Percentiles rank a stretch among this genome's conserved stretches.
Evolutionary conservation across 2,888 invertebrate genomes (phyloP).

Genomic region (Ectemnius continuus): DNA sequence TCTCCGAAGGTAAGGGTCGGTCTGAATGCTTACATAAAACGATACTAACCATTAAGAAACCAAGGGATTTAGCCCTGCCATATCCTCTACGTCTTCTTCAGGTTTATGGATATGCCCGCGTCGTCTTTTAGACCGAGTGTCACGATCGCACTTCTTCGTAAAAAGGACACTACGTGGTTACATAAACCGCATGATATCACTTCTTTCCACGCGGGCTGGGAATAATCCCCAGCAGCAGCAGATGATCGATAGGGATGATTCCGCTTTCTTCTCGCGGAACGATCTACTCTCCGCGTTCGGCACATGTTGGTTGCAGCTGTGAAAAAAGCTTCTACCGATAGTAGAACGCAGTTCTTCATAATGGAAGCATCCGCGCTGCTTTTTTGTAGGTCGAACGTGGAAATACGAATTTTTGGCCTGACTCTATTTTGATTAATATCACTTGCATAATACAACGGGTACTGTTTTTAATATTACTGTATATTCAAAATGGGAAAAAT

Average conservation of each 20-base stretch:
- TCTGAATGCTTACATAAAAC: slow-evolving; percentile 41
- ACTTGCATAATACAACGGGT: too few relatives aligned
- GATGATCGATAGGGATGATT: slow-evolving; percentile 6
- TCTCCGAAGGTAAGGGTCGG: slow-evolving; percentile 32
- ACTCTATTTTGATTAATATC: too few relatives aligned
- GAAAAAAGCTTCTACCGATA: too few relatives aligned
- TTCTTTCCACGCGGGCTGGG: background rate
- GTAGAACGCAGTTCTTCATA: too few relatives aligned
- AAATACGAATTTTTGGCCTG: too few relatives aligned
- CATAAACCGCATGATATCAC: slow-evolving; percentile 1
- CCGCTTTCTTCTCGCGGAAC: too few relatives aligned
- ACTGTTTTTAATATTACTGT: too few relatives aligned
- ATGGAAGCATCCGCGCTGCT: too few relatives aligned
- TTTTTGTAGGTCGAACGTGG: too few relatives aligned
- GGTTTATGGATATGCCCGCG: slow-evolving; percentile 32
- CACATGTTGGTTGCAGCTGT: too few relatives aligned
- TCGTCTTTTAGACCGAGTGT: slow-evolving; percentile 26
- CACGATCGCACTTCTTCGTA: slow-evolving; percentile 22
- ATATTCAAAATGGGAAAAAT: too few relatives aligned
- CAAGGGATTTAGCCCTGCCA: slow-evolving; percentile 41
- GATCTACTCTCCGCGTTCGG: too few relatives aligned
- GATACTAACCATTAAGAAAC: slow-evolving; percentile 50
- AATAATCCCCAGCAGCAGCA: background rate
- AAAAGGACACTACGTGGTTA: slow-evolving; percentile 1
- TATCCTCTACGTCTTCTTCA: slow-evolving; percentile 37